These are phyloP conservation scores for Proteles cristata DNA, from an alignment of 2,113 vertebrate genomes.

Conservation along the genomic window DNA sequence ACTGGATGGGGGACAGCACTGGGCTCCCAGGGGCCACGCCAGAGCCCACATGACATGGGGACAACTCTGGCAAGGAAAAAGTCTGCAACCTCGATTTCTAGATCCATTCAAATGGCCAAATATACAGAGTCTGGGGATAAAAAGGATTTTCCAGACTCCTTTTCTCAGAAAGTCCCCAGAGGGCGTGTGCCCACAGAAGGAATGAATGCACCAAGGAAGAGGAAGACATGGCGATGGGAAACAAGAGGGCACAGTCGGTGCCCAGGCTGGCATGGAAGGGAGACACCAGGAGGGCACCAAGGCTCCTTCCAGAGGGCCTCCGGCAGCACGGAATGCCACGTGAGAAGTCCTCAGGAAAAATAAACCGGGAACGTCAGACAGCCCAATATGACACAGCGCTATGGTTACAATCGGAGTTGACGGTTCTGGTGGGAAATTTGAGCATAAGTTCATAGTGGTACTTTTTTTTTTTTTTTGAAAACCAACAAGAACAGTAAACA, in stretches of 20 bases:
- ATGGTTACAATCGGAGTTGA: not conserved
- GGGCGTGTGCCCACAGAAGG: not conserved
- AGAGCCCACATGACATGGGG: accelerated
- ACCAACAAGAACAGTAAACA: not conserved
- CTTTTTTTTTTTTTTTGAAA: not conserved
- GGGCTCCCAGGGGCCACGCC: not conserved
- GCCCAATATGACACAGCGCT: not conserved
- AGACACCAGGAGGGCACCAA: not conserved
- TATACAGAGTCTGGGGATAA: not conserved
- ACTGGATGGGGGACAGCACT: not conserved
- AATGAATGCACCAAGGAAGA: not conserved
- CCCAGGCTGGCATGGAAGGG: not conserved
- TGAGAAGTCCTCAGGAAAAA: not conserved
- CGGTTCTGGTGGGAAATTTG: not conserved
- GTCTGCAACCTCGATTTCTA: not conserved
- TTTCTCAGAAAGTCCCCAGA: constrained; percentile 3
- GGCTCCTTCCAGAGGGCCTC: not conserved
- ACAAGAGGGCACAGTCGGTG: not conserved
- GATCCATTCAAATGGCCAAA: too few species aligned
- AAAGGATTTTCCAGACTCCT: not conserved
- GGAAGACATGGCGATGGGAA: not conserved
- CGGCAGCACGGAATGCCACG: accelerated
- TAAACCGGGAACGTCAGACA: not conserved
- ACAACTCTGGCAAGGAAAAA: not conserved
- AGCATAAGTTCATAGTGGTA: not conserved